phyloP scores from a whole-genome alignment of 2,888 invertebrate genomes.

The Eustalomyia histrio region DNA sequence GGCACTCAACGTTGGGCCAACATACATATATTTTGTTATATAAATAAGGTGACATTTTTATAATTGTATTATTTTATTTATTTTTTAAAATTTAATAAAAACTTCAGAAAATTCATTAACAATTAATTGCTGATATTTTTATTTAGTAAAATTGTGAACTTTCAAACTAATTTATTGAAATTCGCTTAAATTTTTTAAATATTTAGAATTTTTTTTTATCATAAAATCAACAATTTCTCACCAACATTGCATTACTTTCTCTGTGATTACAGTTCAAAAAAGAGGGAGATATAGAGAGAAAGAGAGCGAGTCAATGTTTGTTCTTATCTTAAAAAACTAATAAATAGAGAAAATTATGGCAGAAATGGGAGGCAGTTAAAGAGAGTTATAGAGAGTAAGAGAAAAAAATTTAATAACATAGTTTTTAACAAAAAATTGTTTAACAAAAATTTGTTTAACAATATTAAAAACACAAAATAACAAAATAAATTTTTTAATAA shows the following conservation, averaged over 20 bases:
- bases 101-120: no score
- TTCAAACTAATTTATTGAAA: no score
- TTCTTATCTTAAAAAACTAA: slow-evolving; percentile 68
- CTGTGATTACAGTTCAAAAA: background rate
- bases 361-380: slow-evolving; percentile 50
- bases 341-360: slow-evolving; percentile 61
- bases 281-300: background rate
- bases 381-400: slow-evolving; percentile 9
- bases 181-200: no score
- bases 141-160: no score
- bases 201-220: no score
- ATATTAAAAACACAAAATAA: slow-evolving; percentile 49
- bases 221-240: no score
- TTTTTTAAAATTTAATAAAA: no score
- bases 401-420: slow-evolving; percentile 30
- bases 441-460: slow-evolving; percentile 57
- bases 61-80: no score
- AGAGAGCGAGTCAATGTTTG: slow-evolving; percentile 49
- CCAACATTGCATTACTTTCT: background rate
- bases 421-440: slow-evolving; percentile 50
- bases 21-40: no score
- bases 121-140: no score
- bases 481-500: slow-evolving; percentile 27
- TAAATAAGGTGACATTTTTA: no score
- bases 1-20: no score